Base-by-base conservation (phyloP, 2,113 vertebrate genomes). In the Dipodomys merriami region DNA sequence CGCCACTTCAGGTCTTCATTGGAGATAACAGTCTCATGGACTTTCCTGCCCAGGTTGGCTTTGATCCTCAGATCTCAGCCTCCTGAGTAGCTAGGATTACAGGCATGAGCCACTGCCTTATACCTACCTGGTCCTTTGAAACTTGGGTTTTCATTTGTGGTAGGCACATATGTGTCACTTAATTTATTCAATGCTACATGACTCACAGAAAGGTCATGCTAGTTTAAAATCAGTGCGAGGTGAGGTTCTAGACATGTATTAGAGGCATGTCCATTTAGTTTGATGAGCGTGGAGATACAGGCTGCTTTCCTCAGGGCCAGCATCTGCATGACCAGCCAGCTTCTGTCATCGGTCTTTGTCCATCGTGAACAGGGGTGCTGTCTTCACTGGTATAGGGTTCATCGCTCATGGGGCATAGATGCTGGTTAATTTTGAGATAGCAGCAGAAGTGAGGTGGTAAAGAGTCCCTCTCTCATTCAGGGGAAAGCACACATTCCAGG, bases 401-500 rank as follows among this genome's bases (percentile, higher is more conserved):
- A 16, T 33, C 33, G 3, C 19, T 85, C 0, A 4, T 29, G 33
- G 84, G 60, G 19, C 0, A 0, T 1, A 9, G 44, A 39, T 7
- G 5, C 86, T 78, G 71, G 9, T 72, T 72, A 22, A 46, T 44
- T 25, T 18, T 30, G 67, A 44, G 77, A 57, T 16, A 57, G 53
- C 53, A 57, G 53, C 53, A 57, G 15, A 57, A 16, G 23, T 69
- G 12, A 20, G 10, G 15, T 60, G 15, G 18, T 9, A 1, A 2
- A 9, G 0, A 10, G 16, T 10, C 0, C 33, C 33, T 83, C 30
- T 80, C 4, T 57, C 53, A 57, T 18, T 7, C 10, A 23, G 25
- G 29, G 67, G 29, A 60, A 30, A 23, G n/a, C 9, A 0, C 0
- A 0, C 19, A 19, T 60, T 69, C 6, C 6, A n/a, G 7, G 53